Base-by-base conservation (phyloP, 2,113 vertebrate species). In the Hassar affinis region DNA sequence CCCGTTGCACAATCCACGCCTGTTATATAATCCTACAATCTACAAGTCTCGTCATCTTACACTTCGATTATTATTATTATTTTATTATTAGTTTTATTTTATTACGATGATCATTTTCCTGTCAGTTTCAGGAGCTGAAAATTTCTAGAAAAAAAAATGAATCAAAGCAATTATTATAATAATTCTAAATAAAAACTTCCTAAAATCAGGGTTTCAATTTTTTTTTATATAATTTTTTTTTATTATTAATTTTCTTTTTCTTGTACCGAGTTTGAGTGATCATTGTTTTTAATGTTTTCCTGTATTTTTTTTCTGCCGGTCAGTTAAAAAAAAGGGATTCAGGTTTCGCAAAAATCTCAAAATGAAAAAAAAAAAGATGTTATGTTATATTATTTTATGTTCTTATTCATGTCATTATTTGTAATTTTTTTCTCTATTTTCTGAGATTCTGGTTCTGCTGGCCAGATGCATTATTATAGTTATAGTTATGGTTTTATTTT, bases 391-490 rank as follows among this genome's bases (percentile, higher is more conserved):
- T 91, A 90, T 91, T 90, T 93, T 90, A 89, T 91, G 89, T 92
- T 88, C 90, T 90, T 79, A 45, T 61, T 62, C 72, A 87, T 89
- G 85, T 78, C 86, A 85, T 85, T 81, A 62, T 90, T 84, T 72
- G 84, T 78, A 86, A 85, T 80, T 7, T 10, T 94, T 94, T 95
- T 95, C 96, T 96, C 49, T 75, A 1, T 75, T 94, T 95, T 96
- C 96, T 95, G 93, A 95, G 93, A 96, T 95, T 97, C 97, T 98
- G 96, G 97, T 97, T 96, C 97, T 98, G 97, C 96, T 98, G 97
- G 97, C 96, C 96, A 93, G 98, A 98, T 99, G 96, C 97, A 95
- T 76, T 76, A 12, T 72, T 35, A 25, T 27, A 51, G 49, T 76
- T 75, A 75, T 96, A 93, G 96, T 96, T 96, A 93, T 95, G 62